Evolutionary conservation across 2,797 vertebrate genomes (phyloP), one percentile per base, ranked within the genome.

Genomic region (Ammospiza maritima): DNA sequence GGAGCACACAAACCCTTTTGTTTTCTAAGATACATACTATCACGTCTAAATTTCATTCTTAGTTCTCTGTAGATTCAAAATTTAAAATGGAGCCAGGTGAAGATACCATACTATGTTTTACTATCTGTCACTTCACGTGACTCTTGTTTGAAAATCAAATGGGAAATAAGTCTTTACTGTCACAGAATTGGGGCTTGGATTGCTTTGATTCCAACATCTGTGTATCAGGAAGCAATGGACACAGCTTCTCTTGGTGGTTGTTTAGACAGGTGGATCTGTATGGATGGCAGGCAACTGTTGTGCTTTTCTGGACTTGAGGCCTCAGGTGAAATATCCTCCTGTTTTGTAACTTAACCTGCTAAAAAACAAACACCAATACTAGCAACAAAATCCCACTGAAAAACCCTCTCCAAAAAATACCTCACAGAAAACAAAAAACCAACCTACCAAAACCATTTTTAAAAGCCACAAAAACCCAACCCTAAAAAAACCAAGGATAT

Each of bases 121-220:
- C 13, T 61, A 0, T 23, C n/a, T 87, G 17, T 22, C 62, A 16
- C 6, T 61, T 82, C 30, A n/a, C 0, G 0, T 29, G 10, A 1
- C 6, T 61, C 45, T 64, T 36, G 30, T 14, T 50, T 40, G 42
- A 53, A 75, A 83, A 87, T 44, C 15, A 42, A 70, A 50, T 34
- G 23, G 23, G 4, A 11, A 73, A 21, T 30, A 79, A 15, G 3
- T 50, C 13, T 69, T 61, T 16, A 70, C 9, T 19, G n/a, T n/a
- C n/a, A 32, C 32, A 56, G 40, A 40, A 86, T 32, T 5, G 7
- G 18, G 10, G 20, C 17, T 76, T 57, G 14, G 11, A 27, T 60
- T 64, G 7, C 25, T 86, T 44, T 11, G 10, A 4, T 72, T 94
- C 34, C 7, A 86, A 22, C 44, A 47, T 5, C 3, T 61, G 17